These are phyloP conservation scores for Capreolus pygargus DNA, from an alignment of 2,113 vertebrate genomes.

Conservation along the genomic window DNA sequence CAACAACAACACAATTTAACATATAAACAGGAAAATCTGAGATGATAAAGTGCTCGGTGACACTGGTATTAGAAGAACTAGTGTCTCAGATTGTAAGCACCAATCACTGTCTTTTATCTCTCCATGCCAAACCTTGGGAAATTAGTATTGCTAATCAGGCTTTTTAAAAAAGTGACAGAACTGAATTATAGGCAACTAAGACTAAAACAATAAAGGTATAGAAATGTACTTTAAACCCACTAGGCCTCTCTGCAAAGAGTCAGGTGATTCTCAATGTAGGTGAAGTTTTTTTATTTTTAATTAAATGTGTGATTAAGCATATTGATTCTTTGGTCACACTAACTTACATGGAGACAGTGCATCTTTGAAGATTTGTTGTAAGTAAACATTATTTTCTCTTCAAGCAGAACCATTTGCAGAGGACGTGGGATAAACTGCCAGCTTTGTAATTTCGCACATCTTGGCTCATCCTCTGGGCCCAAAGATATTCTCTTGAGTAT, in stretches of 20 bases:
- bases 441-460: neutral
- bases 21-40: neutral
- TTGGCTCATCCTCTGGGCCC: neutral
- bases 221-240: neutral
- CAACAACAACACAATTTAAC: neutral
- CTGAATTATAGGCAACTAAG: neutral
- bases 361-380: slow-evolving; percentile 14
- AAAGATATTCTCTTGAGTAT: neutral
- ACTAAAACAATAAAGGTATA: neutral
- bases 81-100: neutral
- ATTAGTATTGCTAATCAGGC: neutral
- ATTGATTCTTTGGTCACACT: slow-evolving; percentile 29
- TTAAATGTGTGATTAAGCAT: slow-evolving; percentile 43
- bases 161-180: neutral
- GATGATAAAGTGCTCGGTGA: neutral
- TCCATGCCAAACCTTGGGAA: neutral
- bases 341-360: neutral
- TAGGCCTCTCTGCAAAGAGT: neutral
- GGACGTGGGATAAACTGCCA: neutral
- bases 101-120: neutral
- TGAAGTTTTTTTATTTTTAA: slow-evolving; percentile 54
- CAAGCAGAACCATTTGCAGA: neutral
- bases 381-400: slow-evolving; percentile 1
- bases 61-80: neutral
- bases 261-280: neutral